A percentile compares a stretch with the other conserved stretches of the same genome.
Conservation (phyloP, 2,888 invertebrate species). For the Pachliopta kotzebuea region DNA sequence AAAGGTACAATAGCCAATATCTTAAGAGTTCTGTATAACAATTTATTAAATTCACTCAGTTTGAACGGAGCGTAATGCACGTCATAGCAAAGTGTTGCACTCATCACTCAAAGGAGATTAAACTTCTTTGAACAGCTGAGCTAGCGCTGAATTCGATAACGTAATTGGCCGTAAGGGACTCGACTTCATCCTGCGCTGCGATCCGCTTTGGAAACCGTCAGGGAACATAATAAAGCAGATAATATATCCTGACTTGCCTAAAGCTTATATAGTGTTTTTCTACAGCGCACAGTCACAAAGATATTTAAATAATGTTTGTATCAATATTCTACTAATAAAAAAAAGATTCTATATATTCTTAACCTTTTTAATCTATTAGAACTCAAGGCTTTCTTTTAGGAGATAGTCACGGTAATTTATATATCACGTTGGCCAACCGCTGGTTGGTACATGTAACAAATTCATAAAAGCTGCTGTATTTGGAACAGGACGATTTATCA, state of each 20-base stretch:
- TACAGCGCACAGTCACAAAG: neutral
- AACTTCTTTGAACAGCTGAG: slow-evolving; percentile 51
- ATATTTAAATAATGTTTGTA: no score
- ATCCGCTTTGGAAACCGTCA: slow-evolving; percentile 27
- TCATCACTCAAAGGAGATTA: slow-evolving; percentile 65
- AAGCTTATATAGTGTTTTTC: neutral
- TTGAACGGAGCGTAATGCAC: slow-evolving; percentile 30
- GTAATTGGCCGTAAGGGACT: slow-evolving; percentile 43
- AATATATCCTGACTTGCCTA: slow-evolving; percentile 4
- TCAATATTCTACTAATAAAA: no score
- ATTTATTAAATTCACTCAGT: neutral
- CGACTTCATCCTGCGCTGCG: slow-evolving; percentile 42
- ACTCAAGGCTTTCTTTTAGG: no score
- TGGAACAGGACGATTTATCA: no score
- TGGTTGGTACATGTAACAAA: no score
- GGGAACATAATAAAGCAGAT: slow-evolving; percentile 5
- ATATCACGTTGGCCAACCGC: no score
- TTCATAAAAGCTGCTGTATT: no score
- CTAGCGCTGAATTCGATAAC: slow-evolving; percentile 45
- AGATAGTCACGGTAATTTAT: no score
- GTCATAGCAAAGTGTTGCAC: slow-evolving; percentile 46
- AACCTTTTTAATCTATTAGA: no score
- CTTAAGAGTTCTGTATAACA: neutral
- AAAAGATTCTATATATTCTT: no score
- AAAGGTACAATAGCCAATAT: neutral